A percentile compares a stretch with the other conserved stretches of the same genome.
Conservation (phyloP, 2,113 vertebrate genomes). For the Toxotes chatareus region DNA sequence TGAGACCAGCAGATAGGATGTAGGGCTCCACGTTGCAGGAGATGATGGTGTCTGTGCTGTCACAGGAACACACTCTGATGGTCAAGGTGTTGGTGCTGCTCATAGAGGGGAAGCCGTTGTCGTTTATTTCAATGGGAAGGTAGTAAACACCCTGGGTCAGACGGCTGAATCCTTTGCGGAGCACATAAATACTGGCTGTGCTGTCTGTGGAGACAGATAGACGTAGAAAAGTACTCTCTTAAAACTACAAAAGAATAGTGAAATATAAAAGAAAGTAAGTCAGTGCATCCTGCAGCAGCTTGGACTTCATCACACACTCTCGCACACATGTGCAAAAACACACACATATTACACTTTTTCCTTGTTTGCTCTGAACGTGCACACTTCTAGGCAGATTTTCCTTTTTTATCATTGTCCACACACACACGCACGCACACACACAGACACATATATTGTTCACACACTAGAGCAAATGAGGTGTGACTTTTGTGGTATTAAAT, state of each 20-base stretch:
- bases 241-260: not conserved
- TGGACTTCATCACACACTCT: too few relatives aligned
- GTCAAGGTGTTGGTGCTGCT: slow-evolving; percentile 95
- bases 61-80: slow-evolving; percentile 94
- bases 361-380: not conserved
- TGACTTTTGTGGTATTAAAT: slow-evolving; percentile 59
- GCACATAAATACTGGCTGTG: slow-evolving; percentile 89
- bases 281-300: not conserved
- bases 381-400: not conserved
- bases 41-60: slow-evolving; percentile 87
- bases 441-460: not conserved
- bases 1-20: slow-evolving; percentile 91
- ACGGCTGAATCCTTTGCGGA: slow-evolving; percentile 91
- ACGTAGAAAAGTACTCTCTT: not conserved
- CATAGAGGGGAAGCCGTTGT: slow-evolving; percentile 90
- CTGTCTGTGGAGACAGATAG: slow-evolving; percentile 84
- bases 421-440: not conserved
- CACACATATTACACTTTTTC: not conserved
- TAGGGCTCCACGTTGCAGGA: slow-evolving; percentile 94
- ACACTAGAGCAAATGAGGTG: slow-evolving; percentile 44
- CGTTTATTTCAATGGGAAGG: slow-evolving; percentile 94
- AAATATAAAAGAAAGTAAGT: too few relatives aligned
- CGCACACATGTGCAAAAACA: not conserved
- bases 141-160: slow-evolving; percentile 92
- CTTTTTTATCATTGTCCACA: not conserved